A percentile compares a stretch with the other conserved stretches of the same genome.
These are phyloP conservation scores for Aramus guarauna DNA, from an alignment of 2,113 vertebrate species.

Conservation along the genomic window DNA sequence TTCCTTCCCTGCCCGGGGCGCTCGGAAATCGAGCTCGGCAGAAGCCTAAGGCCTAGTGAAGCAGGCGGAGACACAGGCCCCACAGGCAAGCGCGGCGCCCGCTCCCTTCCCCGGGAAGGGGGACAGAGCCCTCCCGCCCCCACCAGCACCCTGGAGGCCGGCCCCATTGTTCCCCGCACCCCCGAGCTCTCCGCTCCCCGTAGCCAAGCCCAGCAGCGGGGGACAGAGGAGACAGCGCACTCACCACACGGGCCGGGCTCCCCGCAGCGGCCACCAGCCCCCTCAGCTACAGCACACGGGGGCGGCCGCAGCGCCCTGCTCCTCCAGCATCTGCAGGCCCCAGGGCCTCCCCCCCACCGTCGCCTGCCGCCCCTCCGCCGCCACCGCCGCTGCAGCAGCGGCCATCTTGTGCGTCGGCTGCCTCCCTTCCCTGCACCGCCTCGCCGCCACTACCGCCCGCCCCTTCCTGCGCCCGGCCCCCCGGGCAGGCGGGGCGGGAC, in stretches of 20 bases:
- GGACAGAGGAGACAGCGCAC: not conserved
- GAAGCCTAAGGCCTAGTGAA: slow-evolving; percentile 53
- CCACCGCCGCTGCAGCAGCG: slow-evolving; percentile 70
- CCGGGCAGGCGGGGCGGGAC: not conserved
- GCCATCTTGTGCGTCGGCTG: slow-evolving; percentile 75
- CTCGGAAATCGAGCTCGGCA: not conserved
- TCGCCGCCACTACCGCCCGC: not conserved
- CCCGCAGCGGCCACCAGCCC: slow-evolving; percentile 39
- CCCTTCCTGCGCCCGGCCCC: slow-evolving; percentile 12
- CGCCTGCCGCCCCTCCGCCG: slow-evolving; percentile 46
- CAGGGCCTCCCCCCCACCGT: slow-evolving; percentile 28
- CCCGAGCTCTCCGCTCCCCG: not conserved
- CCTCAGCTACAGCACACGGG: slow-evolving; percentile 72
- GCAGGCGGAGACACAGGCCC: not conserved
- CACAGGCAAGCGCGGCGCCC: not conserved
- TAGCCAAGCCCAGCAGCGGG: not conserved
- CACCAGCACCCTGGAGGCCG: not conserved
- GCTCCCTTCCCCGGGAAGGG: not conserved
- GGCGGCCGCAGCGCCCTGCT: slow-evolving; percentile 1
- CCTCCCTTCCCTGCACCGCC: slow-evolving; percentile 10
- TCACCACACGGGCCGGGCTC: slow-evolving; percentile 72
- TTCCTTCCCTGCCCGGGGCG: not conserved
- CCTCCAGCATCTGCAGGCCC: slow-evolving; percentile 11
- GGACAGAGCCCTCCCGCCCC: not conserved
- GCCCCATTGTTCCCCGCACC: not conserved